Base-by-base conservation (phyloP, 2,888 invertebrate species). In the Meandrusa payeni region DNA sequence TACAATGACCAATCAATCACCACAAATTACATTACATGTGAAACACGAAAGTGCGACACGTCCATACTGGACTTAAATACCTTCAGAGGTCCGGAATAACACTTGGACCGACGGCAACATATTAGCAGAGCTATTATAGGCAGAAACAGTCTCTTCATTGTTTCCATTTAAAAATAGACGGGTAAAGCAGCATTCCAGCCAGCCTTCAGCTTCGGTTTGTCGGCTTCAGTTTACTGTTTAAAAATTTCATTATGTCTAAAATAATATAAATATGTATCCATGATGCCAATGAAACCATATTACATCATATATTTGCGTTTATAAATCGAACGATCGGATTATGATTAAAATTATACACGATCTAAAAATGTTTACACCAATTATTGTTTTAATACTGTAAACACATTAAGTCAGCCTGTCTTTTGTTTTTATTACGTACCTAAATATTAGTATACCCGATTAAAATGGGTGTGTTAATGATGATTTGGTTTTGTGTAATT, bases 171-270 rank as follows among this genome's bases (percentile, higher is more conserved):
- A 15, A 27, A 38, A 38, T 44, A 38, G 38, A 39, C 44, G 38
- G 38, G 27, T 27, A 27, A 39, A 38, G 38, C 44, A 38, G 44
- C 44, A 38, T 44, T 44, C 44, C 44, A 38, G 37, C 38, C n/a
- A 44, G 44, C 44, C 43, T 38, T 33, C 33, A 22, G 37, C 44
- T 24, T 38, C 32, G 22, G 38, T 44, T 33, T 20, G 32, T 33
- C 44, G 33, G 38, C 44, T 15, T 38, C 44, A 44, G 44, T 44
- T 38, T 44, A 44, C 44, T 44, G 44, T 44, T 39, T 44, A 27
- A 38, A 44, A 38, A 44, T 44, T 26, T 24, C 13, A 44, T 22
- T 9, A 38, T 22, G 9, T 38, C 38, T 44, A 27, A 26, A 44
- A 32, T 38, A 33, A 27, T 22, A 27, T 24, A 34, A 41, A 20